Evolutionary conservation across 2,888 invertebrate species (phyloP).

Genomic region (Macaria notata): DNA sequence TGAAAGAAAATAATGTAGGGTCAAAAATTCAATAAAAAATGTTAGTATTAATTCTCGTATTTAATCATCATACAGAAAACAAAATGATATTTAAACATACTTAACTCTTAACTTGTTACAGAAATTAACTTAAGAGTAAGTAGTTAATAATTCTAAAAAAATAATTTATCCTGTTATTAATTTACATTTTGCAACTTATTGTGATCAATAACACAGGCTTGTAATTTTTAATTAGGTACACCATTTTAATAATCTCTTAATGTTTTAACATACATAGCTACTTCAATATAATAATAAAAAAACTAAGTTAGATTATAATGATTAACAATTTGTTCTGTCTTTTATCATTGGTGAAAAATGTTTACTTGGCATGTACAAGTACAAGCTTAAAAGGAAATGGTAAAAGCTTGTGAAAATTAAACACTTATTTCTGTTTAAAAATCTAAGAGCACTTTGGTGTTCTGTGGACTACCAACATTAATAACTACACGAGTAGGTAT

Average conservation of each 20-base stretch:
- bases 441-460: no score
- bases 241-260: background rate
- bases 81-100: constrained; percentile 52
- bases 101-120: constrained; percentile 67
- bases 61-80: constrained; percentile 16
- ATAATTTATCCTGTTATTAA: constrained; percentile 34
- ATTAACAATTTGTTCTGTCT: constrained; percentile 44
- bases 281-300: background rate
- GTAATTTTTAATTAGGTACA: background rate
- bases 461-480: no score
- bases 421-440: no score
- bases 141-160: constrained; percentile 48
- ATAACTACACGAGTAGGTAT: no score
- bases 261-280: no score
- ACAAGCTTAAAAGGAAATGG: no score
- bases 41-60: background rate
- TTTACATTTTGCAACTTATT: constrained; percentile 6
- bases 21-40: no score
- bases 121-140: constrained; percentile 67
- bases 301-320: constrained; percentile 25
- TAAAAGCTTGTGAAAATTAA: no score
- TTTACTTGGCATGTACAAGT: no score
- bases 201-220: constrained; percentile 4
- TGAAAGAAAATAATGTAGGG: no score
- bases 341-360: constrained; percentile 16